Conservation (phyloP, 2,797 vertebrate genomes). For the Hypotaenidia philippensis region DNA sequence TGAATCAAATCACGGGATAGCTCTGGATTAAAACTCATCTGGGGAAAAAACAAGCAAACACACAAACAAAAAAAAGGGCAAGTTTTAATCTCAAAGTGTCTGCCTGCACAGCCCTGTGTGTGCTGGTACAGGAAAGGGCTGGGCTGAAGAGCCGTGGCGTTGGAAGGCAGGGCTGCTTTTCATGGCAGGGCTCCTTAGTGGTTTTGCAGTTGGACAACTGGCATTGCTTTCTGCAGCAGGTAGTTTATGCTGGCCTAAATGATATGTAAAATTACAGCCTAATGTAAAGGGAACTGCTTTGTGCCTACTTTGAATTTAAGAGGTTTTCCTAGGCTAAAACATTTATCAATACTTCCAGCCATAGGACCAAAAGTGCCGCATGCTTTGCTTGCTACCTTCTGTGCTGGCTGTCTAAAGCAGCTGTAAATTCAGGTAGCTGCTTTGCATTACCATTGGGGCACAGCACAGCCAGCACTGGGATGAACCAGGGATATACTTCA, state of each 20-base stretch:
- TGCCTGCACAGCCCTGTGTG: neutral
- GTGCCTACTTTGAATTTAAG: neutral
- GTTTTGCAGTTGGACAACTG: neutral
- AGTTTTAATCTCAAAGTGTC: neutral
- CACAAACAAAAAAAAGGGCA: too few relatives aligned
- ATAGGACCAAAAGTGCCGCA: rapidly evolving
- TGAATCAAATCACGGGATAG: neutral
- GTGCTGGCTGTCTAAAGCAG: neutral
- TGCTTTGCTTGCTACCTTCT: neutral
- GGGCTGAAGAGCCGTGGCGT: neutral
- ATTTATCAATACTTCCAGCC: neutral
- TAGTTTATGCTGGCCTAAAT: neutral
- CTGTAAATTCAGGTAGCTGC: conserved; percentile 5
- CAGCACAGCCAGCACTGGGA: neutral
- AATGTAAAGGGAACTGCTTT: neutral
- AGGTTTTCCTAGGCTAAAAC: conserved; percentile 1
- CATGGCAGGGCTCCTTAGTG: neutral
- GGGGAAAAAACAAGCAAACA: too few relatives aligned
- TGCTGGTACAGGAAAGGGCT: neutral
- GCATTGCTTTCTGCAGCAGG: neutral
- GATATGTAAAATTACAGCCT: neutral
- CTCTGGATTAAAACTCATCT: neutral
- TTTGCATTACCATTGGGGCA: neutral
- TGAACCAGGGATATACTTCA: neutral
- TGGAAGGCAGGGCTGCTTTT: neutral